phyloP scores from a whole-genome alignment of 2,888 invertebrate genomes.

The Caenorhabditis virilis region DNA sequence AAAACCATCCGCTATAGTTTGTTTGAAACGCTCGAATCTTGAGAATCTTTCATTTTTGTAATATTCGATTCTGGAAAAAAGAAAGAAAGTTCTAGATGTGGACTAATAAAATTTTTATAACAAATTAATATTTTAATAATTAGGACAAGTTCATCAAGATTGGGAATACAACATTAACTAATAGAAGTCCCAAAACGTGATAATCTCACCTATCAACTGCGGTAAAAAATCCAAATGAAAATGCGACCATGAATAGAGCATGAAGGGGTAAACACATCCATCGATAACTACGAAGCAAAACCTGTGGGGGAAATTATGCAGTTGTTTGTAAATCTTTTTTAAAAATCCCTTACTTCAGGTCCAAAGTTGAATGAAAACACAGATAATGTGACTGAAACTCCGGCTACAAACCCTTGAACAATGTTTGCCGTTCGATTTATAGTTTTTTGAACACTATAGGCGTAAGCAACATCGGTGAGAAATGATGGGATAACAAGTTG shows the following conservation, averaged over 20 bases:
- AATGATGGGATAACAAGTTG: background rate
- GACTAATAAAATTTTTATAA: too few species aligned
- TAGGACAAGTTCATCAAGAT: too few species aligned
- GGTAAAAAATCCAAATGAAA: constrained; percentile 34
- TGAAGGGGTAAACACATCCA: constrained; percentile 44
- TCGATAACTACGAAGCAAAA: constrained; percentile 29
- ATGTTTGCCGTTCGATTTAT: constrained; percentile 21
- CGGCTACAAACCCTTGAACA: constrained; percentile 52
- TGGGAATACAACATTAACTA: too few species aligned
- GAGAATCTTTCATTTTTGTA: constrained; percentile 27
- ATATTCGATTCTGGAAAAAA: constrained; percentile 16
- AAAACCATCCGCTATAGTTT: constrained; percentile 29
- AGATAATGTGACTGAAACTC: constrained; percentile 49
- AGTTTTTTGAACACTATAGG: constrained; percentile 11
- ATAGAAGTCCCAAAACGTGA: too few species aligned
- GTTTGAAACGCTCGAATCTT: too few species aligned
- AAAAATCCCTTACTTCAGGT: constrained; percentile 34
- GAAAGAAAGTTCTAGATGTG: too few species aligned
- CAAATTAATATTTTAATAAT: too few species aligned
- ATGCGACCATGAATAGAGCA: constrained; percentile 37
- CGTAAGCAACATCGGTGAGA: constrained; percentile 16
- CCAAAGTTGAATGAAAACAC: constrained; percentile 56
- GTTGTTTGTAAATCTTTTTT: too few species aligned
- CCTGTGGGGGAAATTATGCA: too few species aligned
- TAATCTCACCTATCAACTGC: constrained; percentile 46